Evolutionary conservation across 2,888 invertebrate species (phyloP), one percentile per base, ranked within the genome.

Genomic region (Camponotus fellah): DNA sequence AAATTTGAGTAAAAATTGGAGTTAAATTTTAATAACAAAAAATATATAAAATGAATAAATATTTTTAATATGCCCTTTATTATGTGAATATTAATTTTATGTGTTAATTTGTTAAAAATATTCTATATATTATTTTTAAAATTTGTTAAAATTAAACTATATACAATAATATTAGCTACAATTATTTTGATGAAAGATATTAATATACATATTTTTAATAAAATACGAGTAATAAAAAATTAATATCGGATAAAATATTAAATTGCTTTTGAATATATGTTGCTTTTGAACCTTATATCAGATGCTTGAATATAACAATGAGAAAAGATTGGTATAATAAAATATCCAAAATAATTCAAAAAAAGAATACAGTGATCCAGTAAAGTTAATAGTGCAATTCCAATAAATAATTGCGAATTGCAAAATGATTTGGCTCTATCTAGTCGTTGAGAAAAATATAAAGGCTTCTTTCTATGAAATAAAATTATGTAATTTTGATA

Each of bases 401-500:
- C 69, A 17, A 68, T 64, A 65, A 76, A 69, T 79, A 82, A 85
- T 32, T 68, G 58, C 40, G 69, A 76, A 82, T 85, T 58, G 14
- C 4, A 21, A 65, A 64, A 72, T 64, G 46, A 65, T 87, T 83
- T 82, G 85, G 88, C 90, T 89, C 83, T 84, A 89, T 89, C 85
- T 66, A 71, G 68, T 85, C 85, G 85, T 87, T 88, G 87, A 85
- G 34, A 72, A 26, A 87, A 56, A 72, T 68, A 71, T 40, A 46
- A 56, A 49, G 66, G 58, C 49, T 21, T 62, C 62, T 75, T 71
- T 32, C 34, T 58, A 75, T 76, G 66, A 76, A 85, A 84, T 75
- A 85, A 69, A 82, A 89, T 49, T 72, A 86, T 86, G 81, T 82
- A 86, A 88, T 83, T 75, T 77, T 88, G 85, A 89, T 88, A 91